Evolutionary conservation across 2,888 invertebrate genomes (phyloP), one percentile per base, ranked within the genome.

Genomic region (Cataglyphis albicans): DNA sequence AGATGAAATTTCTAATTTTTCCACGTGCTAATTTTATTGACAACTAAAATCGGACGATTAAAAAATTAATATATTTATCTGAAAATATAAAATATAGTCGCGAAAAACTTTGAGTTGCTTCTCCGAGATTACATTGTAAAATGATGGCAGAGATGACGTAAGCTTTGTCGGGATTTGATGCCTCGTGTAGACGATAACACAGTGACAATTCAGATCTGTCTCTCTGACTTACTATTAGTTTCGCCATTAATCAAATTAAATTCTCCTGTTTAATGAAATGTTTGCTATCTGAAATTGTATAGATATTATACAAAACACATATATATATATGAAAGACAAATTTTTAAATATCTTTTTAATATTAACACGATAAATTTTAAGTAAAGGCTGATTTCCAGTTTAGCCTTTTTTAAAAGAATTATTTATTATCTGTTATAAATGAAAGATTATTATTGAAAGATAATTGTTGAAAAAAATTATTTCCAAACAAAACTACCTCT

Each of bases 351-450:
- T 4, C n/a, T 35, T 35, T 21, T 29, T 18, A 6, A 64, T 18
- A 12, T 63, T 21, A 21, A 32, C 21, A 18, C 6, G 44, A 29
- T 21, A 15, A 44, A n/a, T 48, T 67, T 18, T 18, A 29, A 48
- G 18, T 6, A 52, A 52, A n/a, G 7, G 7, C 29, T 48, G 41
- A 32, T 29, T 65, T 64, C 15, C 57, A 15, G 35, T 68, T 41
- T 61, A 70, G 59, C n/a, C 6, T 18, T 1, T 21, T 32, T 32
- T 70, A 48, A 9, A 41, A 6, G 35, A 61, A 61, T 48, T 18
- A 48, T 80, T 61, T 18, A 61, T 80, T 80, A 80, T 80, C 48
- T 21, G n/a, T 3, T 35, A n/a, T 48, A 25, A 59, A 70, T 80
- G 15, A 61, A 70, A 48, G 25, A 48, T 59, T 68, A 18, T 35